These are phyloP conservation scores for Tinea trinotella DNA, from an alignment of 2,888 invertebrate species.

Conservation along the genomic window DNA sequence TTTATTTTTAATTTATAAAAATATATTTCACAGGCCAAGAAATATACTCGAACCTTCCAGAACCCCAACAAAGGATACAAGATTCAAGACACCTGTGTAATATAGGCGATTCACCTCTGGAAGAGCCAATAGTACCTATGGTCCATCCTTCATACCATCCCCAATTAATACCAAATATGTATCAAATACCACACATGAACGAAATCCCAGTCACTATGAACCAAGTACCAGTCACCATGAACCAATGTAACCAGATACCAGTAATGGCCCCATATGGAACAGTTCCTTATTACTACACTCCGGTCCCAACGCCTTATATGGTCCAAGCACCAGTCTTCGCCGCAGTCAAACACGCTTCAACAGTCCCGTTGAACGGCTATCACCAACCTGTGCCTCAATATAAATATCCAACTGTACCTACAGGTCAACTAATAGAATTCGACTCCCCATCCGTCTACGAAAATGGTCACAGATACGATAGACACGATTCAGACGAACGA, in stretches of 20 bases:
- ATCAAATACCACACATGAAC: constrained; percentile 34
- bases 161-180: constrained; percentile 36
- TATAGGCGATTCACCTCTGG: constrained; percentile 30
- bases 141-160: constrained; percentile 33
- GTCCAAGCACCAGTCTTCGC: constrained; percentile 59
- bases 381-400: constrained; percentile 43
- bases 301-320: constrained; percentile 60
- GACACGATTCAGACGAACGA: constrained; percentile 32
- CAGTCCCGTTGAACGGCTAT: constrained; percentile 62
- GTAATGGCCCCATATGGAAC: constrained; percentile 50
- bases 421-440: constrained; percentile 78
- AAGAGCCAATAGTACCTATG: constrained; percentile 36
- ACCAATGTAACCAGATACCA: constrained; percentile 34
- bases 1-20: too few relatives aligned
- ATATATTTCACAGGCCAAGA: constrained; percentile 20
- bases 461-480: constrained; percentile 31
- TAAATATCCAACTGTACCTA: constrained; percentile 73
- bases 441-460: constrained; percentile 63
- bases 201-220: constrained; percentile 35
- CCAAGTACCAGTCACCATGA: constrained; percentile 30
- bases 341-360: constrained; percentile 58
- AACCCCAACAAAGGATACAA: constrained; percentile 34
- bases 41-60: constrained; percentile 37
- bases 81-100: constrained; percentile 36
- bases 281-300: constrained; percentile 55